phyloP scores from a whole-genome alignment of 2,797 vertebrate genomes.

The Characodon lateralis region DNA sequence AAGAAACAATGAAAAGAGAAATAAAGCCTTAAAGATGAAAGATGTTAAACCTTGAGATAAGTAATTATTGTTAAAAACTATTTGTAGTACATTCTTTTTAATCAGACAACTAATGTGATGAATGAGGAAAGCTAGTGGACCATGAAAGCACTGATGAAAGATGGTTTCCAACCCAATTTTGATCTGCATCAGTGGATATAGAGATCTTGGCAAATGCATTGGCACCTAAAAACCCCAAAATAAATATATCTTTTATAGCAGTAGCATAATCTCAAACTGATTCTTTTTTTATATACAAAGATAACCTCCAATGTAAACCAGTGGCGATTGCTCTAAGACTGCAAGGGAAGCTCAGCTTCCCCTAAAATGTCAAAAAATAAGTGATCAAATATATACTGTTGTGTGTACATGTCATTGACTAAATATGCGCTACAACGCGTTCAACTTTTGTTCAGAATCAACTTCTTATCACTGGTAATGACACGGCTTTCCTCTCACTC shows the following conservation, averaged over 20 bases:
- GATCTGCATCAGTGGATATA: constrained; percentile 10
- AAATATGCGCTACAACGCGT: no score
- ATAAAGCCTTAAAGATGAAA: constrained; percentile 38
- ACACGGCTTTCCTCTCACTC: no score
- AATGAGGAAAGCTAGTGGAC: constrained; percentile 48
- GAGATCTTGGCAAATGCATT: constrained; percentile 9
- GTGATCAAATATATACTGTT: no score
- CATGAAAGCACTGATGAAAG: constrained; percentile 63
- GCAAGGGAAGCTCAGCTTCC: no score
- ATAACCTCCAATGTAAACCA: no score
- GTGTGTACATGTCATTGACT: no score
- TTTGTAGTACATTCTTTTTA: constrained; percentile 9
- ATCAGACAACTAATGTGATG: constrained; percentile 35
- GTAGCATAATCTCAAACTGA: not conserved
- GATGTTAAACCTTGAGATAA: constrained; percentile 23
- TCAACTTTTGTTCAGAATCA: no score
- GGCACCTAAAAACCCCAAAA: not conserved
- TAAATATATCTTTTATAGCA: not conserved
- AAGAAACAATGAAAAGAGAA: constrained; percentile 43
- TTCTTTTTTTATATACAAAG: no score
- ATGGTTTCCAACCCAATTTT: constrained; percentile 74
- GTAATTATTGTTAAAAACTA: constrained; percentile 7
- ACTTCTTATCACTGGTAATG: no score
- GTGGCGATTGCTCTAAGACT: no score
- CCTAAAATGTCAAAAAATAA: no score